These are phyloP conservation scores for Pocillopora verrucosa DNA, from an alignment of 64 coral and sea anemone species.

Conservation along the genomic window DNA sequence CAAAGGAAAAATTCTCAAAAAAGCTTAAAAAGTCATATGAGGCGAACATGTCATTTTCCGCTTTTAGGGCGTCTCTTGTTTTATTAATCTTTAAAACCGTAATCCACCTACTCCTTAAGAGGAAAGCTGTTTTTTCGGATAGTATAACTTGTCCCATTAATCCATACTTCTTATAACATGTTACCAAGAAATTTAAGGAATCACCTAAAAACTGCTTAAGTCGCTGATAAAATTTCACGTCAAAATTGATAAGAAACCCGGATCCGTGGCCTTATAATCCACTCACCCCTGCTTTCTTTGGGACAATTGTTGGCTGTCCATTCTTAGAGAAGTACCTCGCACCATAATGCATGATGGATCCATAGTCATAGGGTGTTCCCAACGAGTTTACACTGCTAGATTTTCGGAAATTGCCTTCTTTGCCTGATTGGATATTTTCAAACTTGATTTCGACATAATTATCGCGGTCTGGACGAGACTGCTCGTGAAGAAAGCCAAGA, in stretches of 20 bases:
- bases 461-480: conserved; percentile 36
- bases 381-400: not conserved
- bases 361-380: conserved; percentile 30
- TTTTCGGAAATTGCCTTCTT: conserved; percentile 11
- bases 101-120: no score
- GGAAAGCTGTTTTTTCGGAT: no score
- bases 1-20: no score
- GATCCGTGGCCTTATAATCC: not conserved
- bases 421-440: conserved; percentile 35
- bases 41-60: no score
- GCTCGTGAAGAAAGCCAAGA: conserved; percentile 38
- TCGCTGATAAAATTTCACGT: no score
- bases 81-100: no score
- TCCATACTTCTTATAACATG: no score
- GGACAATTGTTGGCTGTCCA: conserved; percentile 27
- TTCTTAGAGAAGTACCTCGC: conserved; percentile 21
- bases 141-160: no score
- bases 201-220: no score
- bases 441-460: conserved; percentile 19
- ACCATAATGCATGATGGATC: conserved; percentile 37
- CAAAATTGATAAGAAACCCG: not conserved
- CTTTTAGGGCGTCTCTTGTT: no score
- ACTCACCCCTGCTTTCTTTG: conserved; percentile 38
- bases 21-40: no score
- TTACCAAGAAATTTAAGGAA: no score